Base-by-base conservation (phyloP, 2,113 vertebrate genomes). In the Phyllostomus discolor region DNA sequence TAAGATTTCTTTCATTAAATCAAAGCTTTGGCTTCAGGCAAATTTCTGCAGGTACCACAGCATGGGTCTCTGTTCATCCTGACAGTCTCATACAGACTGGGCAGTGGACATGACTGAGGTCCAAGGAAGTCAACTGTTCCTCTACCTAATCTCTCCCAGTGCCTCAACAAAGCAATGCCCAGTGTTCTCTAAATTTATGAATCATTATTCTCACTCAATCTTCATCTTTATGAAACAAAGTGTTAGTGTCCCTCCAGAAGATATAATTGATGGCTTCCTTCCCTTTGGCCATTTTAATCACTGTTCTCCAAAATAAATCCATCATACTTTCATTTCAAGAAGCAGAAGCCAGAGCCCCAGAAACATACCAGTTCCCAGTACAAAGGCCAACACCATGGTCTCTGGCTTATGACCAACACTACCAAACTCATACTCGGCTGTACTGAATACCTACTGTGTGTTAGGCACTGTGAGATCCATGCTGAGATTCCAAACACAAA, bases 151-250 rank as follows among this genome's bases (percentile, higher is more conserved):
- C 11, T 19, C 8, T 57, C n/a, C 24, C 48, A 10, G 41, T 8
- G 35, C 48, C 67, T 94, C 52, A 4, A 10, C 62, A 82, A 38
- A 70, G 20, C 17, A 33, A 10, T 31, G 10, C 12, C 54, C 75
- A 38, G 33, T 73, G 50, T 19, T 87, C 31, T 82, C 43, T 48
- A 41, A 57, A 78, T 52, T 73, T 26, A 96, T 75, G 83, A 41
- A 46, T 88, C 43, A 67, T 81, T n/a, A 76, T 38, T 88, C 48
- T 24, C 66, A 62, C 67, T 79, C 52, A 62, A 57, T 95, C 90
- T 96, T 86, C 81, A 78, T 96, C 70, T 85, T 88, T 90, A 76
- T 81, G 57, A 94, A 94, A 81, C 46, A 66, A 66, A 76, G 76
- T 80, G 64, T 33, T 90, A 88, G 76, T 88, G 66, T 90, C 66